Base-by-base conservation (phyloP, 2,113 vertebrate genomes). In the Notechis scutatus region DNA sequence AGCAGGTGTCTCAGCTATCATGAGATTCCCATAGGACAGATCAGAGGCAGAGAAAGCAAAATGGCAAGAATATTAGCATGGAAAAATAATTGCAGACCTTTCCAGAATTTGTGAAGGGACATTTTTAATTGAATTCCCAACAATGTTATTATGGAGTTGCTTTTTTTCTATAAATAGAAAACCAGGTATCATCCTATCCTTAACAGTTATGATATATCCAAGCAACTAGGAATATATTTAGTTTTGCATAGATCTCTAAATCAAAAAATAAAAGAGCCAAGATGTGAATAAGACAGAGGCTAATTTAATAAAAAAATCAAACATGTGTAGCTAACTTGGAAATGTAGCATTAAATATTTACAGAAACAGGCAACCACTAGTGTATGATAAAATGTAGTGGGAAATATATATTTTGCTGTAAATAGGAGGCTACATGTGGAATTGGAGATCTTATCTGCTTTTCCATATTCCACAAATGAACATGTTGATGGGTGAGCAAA, bases 31-130 rank as follows among this genome's bases (percentile, higher is more conserved):
- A 94, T 52, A 91, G 74, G 56, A 57, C 39, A 95, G 92, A 89
- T 92, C 61, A 92, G 90, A 93, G 74, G 7, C n/a, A 90, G n/a
- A n/a, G 29, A 34, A 56, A 94, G 54, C 9, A 94, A 92, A 95
- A 93, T 69, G 54, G 24, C 12, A 92, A 42, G 45, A 87, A 94
- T 96, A 91, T 85, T 91, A 93, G 90, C 87, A 29, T 23, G 91
- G 89, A 2, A 89, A 8, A 92, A 91, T 93, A 92, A 85, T 91
- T 15, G n/a, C 47, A 54, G 47, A 45, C 18, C 57, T 20, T 86
- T 94, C 26, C n/a, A 29, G 87, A 56, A 93, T 9, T 29, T 74
- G 59, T 74, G 91, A 14, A 23, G 89, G 91, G 92, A 59, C 0
- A 5, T 94, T 69, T 92, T 92, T 91, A 87, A 61, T 93, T 95